These are phyloP conservation scores for Helostoma temminkii DNA, from an alignment of 2,797 vertebrate species.

Conservation along the genomic window DNA sequence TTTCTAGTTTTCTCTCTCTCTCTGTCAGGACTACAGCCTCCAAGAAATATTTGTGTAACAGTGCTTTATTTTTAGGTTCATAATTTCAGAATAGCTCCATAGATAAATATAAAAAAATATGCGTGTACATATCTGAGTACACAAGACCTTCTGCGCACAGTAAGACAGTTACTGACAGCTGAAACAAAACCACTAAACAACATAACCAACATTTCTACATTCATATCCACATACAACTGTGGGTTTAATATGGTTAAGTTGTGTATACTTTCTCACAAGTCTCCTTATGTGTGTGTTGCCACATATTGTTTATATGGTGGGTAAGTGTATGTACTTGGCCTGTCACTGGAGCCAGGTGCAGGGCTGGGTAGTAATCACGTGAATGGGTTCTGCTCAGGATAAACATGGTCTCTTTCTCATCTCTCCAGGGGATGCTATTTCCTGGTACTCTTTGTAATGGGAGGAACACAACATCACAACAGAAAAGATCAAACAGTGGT, in stretches of 20 bases:
- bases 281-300: not conserved
- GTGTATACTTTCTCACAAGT: not conserved
- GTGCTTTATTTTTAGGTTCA: not conserved
- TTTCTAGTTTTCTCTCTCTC: not conserved
- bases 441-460: constrained; percentile 81
- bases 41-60: not conserved
- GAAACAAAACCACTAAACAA: too few relatives aligned
- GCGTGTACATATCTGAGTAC: too few relatives aligned
- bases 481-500: constrained; percentile 72
- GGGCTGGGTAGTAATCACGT: constrained; percentile 74
- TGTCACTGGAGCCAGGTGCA: constrained; percentile 78
- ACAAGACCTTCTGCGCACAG: too few relatives aligned
- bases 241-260: too few relatives aligned
- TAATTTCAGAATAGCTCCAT: not conserved
- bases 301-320: constrained; percentile 3
- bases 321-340: constrained; percentile 65
- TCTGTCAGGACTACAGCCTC: not conserved
- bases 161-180: too few relatives aligned
- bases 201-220: not conserved
- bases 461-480: constrained; percentile 78
- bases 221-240: too few relatives aligned
- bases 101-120: too few relatives aligned
- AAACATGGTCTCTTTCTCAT: constrained; percentile 78
- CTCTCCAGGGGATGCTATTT: constrained; percentile 74
- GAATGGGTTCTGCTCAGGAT: constrained; percentile 74